phyloP scores from a whole-genome alignment of 2,113 vertebrate genomes.

The Mus musculus region DNA sequence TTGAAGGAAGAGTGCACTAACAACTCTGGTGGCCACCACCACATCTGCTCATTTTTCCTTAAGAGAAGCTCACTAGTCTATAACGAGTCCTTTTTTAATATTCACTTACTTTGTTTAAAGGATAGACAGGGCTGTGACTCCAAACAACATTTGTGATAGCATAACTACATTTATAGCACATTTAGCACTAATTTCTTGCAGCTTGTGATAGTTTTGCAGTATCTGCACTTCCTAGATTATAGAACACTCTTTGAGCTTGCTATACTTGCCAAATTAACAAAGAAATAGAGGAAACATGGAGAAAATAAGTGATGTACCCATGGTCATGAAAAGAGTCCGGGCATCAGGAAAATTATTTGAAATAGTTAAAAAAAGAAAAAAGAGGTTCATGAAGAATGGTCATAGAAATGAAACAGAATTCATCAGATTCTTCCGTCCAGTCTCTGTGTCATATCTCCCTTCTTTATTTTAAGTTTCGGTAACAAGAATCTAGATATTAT shows the following conservation, averaged over 20 bases:
- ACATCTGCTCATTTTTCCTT: background rate
- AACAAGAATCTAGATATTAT: background rate
- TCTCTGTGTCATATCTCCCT: background rate
- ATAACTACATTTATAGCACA: background rate
- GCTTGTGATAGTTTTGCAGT: background rate
- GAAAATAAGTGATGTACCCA: background rate
- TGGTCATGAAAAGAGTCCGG: background rate
- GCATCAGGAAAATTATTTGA: background rate
- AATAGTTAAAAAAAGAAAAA: background rate
- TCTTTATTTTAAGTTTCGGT: background rate
- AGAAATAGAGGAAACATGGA: background rate
- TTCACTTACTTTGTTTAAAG: background rate
- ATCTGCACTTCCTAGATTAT: background rate
- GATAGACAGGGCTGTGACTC: background rate
- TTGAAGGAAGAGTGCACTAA: background rate
- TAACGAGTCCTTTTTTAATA: background rate
- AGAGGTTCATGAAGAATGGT: fast-evolving
- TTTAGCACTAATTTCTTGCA: background rate
- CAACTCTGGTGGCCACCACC: fast-evolving
- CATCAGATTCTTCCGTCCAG: background rate
- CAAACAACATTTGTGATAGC: background rate
- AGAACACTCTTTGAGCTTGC: background rate
- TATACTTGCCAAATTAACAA: background rate
- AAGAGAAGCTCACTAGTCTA: background rate
- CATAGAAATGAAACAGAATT: background rate